Conservation (phyloP, 1,140 invertebrate genomes). For the Paracyclopina nana region DNA sequence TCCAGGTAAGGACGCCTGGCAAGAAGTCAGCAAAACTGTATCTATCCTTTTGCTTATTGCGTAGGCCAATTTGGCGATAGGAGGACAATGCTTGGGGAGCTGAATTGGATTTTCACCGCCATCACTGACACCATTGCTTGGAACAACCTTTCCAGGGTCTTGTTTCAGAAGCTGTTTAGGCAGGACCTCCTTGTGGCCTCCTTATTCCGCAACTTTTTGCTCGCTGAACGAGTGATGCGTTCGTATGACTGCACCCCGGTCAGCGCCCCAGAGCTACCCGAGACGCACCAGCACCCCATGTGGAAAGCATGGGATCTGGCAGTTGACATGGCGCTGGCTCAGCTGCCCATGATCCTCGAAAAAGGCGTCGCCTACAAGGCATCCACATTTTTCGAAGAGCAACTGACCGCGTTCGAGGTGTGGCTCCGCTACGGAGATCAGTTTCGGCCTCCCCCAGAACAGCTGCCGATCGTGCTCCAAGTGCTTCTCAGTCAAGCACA, state of each 20-base stretch:
- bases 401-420: conserved; percentile 90
- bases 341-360: conserved; percentile 34
- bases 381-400: conserved; percentile 89
- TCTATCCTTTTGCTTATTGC: not conserved
- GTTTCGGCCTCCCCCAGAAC: conserved; percentile 62
- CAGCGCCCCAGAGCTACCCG: conserved; percentile 67
- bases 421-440: conserved; percentile 71
- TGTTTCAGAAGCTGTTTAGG: conserved; percentile 90
- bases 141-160: conserved; percentile 77
- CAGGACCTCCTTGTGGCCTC: conserved; percentile 95
- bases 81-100: conserved; percentile 87
- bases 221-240: conserved; percentile 86
- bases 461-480: conserved; percentile 93
- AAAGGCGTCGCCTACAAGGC: conserved; percentile 31
- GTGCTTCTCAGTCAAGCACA: conserved; percentile 93
- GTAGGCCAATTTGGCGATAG: conserved; percentile 72
- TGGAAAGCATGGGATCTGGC: conserved; percentile 96
- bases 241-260: conserved; percentile 90
- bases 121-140: conserved; percentile 99
- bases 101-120: conserved; percentile 99
- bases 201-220: conserved; percentile 86
- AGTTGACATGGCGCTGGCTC: conserved; percentile 72
- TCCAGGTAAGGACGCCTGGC: conserved; percentile 16
- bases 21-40: not conserved
- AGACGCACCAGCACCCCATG: conserved; percentile 66